A percentile compares a stretch with the other conserved stretches of the same genome.
Evolutionary conservation across 2,888 invertebrate species (phyloP).

Genomic region (Aphrophora alni): DNA sequence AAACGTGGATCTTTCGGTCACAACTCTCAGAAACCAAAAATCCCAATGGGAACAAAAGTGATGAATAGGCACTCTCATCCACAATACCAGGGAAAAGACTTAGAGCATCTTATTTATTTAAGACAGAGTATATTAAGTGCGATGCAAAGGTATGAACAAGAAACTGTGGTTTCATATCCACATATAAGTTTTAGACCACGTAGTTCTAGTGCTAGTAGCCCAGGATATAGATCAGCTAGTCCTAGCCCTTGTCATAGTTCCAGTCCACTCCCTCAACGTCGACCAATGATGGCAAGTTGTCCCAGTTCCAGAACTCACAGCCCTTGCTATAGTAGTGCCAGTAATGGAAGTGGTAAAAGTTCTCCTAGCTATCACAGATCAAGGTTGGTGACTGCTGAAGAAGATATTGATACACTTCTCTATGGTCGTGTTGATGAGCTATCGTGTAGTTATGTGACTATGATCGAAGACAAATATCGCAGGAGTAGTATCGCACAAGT

Average conservation of each 20-base stretch:
- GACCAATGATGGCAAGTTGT: constrained; percentile 42
- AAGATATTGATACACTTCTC: constrained; percentile 53
- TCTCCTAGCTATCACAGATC: constrained; percentile 44
- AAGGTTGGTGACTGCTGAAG: constrained; percentile 48
- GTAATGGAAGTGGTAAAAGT: constrained; percentile 41
- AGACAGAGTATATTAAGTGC: constrained; percentile 53
- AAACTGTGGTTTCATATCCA: constrained; percentile 19
- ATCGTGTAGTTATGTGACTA: constrained; percentile 45
- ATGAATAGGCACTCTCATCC: constrained; percentile 49
- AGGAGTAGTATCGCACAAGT: constrained; percentile 46
- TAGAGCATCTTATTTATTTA: constrained; percentile 53
- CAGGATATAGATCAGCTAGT: constrained; percentile 43
- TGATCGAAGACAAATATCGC: constrained; percentile 46
- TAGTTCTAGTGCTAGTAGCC: constrained; percentile 45
- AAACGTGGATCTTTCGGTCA: constrained; percentile 47
- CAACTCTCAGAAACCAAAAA: constrained; percentile 50
- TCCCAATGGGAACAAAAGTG: constrained; percentile 55
- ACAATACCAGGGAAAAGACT: constrained; percentile 45
- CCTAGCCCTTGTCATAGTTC: constrained; percentile 19
- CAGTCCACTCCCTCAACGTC: constrained; percentile 35
- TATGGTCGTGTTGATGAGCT: constrained; percentile 46
- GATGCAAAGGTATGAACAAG: constrained; percentile 52
- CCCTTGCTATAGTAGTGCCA: constrained; percentile 46
- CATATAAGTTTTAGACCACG: constrained; percentile 42
- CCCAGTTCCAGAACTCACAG: constrained; percentile 46